Percentiles rank a stretch among this genome's conserved stretches.
Conservation (phyloP, 30 jellyfish, hydroid and myxozoan genomes). For the Turritopsis rubra region DNA sequence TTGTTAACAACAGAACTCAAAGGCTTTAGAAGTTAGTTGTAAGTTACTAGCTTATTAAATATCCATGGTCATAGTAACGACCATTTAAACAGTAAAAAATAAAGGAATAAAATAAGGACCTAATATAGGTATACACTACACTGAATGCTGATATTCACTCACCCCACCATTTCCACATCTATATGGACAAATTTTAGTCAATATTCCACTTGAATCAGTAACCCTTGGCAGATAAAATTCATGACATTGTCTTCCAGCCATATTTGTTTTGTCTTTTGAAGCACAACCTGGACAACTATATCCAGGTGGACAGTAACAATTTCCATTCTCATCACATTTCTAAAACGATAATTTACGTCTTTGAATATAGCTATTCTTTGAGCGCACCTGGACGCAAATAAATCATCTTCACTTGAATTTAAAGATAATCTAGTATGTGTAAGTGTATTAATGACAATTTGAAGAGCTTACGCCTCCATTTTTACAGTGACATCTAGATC, state of each 20-base stretch:
- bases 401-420: background rate
- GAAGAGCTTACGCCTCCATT: background rate
- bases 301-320: background rate
- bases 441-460: too few relatives aligned
- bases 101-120: too few relatives aligned
- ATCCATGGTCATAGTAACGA: too few relatives aligned
- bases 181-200: background rate
- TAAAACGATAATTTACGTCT: background rate
- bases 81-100: too few relatives aligned
- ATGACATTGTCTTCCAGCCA: background rate
- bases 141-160: too few relatives aligned
- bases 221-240: background rate
- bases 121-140: too few relatives aligned
- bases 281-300: background rate
- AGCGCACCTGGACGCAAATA: background rate
- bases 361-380: too few relatives aligned
- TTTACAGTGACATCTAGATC: background rate
- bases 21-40: too few relatives aligned
- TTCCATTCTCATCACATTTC: background rate
- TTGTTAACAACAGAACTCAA: too few relatives aligned
- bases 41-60: too few relatives aligned
- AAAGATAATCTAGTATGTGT: background rate
- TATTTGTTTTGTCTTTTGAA: background rate
- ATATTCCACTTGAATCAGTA: background rate
- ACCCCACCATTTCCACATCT: background rate